Evolutionary conservation across 2,888 invertebrate genomes (phyloP).

Genomic region (Druceiella hillmani): DNA sequence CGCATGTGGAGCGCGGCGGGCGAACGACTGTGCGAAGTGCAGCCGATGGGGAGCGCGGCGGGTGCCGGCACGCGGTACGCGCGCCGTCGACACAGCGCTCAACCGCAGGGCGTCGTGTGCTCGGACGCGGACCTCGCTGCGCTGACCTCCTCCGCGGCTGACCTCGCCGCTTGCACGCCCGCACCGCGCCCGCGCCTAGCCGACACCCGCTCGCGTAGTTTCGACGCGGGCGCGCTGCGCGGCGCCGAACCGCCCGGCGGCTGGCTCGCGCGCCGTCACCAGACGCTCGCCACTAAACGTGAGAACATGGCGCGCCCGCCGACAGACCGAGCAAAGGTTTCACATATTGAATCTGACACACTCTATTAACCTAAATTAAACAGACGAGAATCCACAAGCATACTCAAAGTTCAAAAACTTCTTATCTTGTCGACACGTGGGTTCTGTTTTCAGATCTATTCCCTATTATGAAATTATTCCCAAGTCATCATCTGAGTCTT

Average conservation of each 20-base stretch:
- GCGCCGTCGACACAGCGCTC: slow-evolving; percentile 33
- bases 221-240: slow-evolving; percentile 70
- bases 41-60: slow-evolving; percentile 61
- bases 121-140: slow-evolving; percentile 76
- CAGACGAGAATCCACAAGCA: too few species aligned
- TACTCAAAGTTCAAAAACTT: too few species aligned
- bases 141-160: slow-evolving; percentile 75
- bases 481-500: too few species aligned
- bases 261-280: slow-evolving; percentile 75
- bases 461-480: too few species aligned
- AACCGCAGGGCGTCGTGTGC: slow-evolving; percentile 63
- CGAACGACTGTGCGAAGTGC: slow-evolving; percentile 77
- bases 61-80: slow-evolving; percentile 54
- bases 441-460: too few species aligned
- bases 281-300: slow-evolving; percentile 64
- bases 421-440: too few species aligned
- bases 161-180: slow-evolving; percentile 62
- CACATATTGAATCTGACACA: slow-evolving; percentile 46
- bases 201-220: slow-evolving; percentile 77
- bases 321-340: slow-evolving; percentile 36
- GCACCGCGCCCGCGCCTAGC: slow-evolving; percentile 56
- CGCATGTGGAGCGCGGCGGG: slow-evolving; percentile 80
- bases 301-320: slow-evolving; percentile 36
- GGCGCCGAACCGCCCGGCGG: slow-evolving; percentile 53
- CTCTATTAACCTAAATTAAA: slow-evolving; percentile 35